Base-by-base conservation (phyloP, 2,888 invertebrate species). In the Agrochola lota region DNA sequence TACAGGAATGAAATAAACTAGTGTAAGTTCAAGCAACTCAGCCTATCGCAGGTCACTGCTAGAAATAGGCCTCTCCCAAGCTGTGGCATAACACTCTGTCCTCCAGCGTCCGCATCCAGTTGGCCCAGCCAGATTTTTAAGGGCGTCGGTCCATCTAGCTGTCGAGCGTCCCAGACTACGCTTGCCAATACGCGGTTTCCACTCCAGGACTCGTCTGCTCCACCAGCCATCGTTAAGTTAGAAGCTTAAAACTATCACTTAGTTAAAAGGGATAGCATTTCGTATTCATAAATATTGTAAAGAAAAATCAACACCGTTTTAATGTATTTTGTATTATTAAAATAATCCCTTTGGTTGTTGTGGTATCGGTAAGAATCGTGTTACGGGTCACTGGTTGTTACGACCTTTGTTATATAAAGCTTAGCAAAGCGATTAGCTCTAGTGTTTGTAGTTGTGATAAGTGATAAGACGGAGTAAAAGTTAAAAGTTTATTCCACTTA, bases 401-500 rank as follows among this genome's bases (percentile, higher is more conserved):
- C 40, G 12, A 67, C 55, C 23, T 55, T 57, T 57, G 40, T 40
- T 76, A 46, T 46, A n/a, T 49, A 30, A 72, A 62, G 66, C 46
- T 68, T 35, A 40, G 46, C 66, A 52, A 77, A 62, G 43, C 8
- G 11, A 62, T 76, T 55, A 43, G 57, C 40, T 57, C 20, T 52
- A 30, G 43, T 81, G 17, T 35, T 35, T 35, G 35, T 35, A 35
- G 35, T 40, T 49, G 26, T n/a, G 55, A 62, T 57, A 63, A 40
- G 30, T 66, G 40, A 82, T 64, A 64, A 75, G 52, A 46, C 55
- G 9, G 17, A 49, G 70, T 67, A 49, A 82, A 66, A 76, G 66
- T 66, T 60, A 66, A 70, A 60, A 76, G 70, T 40, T 77, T 80
- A 70, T 62, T 76, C 30, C 7, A 70, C 52, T 82, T 46, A 30